Conservation (phyloP, 2,888 invertebrate genomes). For the Morpho helenor region DNA sequence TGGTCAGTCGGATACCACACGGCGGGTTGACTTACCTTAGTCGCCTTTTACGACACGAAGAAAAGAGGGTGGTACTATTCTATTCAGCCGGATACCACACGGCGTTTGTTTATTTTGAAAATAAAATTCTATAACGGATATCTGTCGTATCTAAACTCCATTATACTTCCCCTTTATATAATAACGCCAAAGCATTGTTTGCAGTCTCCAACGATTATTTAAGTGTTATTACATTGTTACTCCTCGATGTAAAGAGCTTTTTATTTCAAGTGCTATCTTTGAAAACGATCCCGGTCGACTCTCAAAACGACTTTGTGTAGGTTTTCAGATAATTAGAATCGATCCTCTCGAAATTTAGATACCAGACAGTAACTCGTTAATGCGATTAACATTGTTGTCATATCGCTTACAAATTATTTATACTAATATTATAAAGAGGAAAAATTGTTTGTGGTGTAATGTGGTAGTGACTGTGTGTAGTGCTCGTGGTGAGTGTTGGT, state of each 20-base stretch:
- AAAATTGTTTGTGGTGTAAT: no score
- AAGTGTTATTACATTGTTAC: conserved; percentile 1
- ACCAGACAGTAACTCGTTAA: not conserved
- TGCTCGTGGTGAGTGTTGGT: no score
- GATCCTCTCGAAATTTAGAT: conserved; percentile 2
- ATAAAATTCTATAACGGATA: not conserved
- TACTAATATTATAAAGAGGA: not conserved
- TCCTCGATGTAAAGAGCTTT: conserved; percentile 5
- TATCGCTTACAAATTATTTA: not conserved
- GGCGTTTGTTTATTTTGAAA: no score
- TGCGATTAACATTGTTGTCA: not conserved
- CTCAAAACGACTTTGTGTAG: conserved; percentile 8
- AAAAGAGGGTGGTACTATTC: no score
- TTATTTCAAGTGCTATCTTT: conserved; percentile 8
- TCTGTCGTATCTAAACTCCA: no score
- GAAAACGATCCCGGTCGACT: conserved; percentile 1
- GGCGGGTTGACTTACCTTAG: no score
- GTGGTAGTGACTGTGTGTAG: no score
- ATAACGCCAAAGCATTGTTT: not conserved
- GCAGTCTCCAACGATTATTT: not conserved
- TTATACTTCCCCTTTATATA: no score
- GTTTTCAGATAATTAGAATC: conserved; percentile 6
- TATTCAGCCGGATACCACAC: no score
- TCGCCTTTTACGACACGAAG: no score
- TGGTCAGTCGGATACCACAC: no score